A percentile compares a stretch with the other conserved stretches of the same genome.
phyloP scores from a whole-genome alignment of 2,113 vertebrate genomes.

The Oenanthe melanoleuca region DNA sequence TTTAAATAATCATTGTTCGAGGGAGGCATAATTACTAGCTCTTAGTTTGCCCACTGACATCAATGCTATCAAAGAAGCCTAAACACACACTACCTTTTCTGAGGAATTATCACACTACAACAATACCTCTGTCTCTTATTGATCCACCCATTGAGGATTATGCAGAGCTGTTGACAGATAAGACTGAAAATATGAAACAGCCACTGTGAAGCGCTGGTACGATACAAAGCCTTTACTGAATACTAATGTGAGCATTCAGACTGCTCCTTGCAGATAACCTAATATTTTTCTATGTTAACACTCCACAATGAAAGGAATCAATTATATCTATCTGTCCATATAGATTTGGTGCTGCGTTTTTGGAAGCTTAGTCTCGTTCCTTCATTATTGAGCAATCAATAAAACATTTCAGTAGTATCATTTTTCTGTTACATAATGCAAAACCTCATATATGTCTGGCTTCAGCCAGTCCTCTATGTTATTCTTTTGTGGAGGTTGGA shows the following conservation, averaged over 20 bases:
- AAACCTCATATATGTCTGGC: slow-evolving; percentile 24
- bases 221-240: slow-evolving; percentile 48
- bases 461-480: slow-evolving; percentile 37
- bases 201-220: not conserved
- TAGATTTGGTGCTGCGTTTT: slow-evolving; percentile 18
- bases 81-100: not conserved
- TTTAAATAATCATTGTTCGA: not conserved
- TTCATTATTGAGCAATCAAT: slow-evolving; percentile 63
- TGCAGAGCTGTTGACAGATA: slow-evolving; percentile 49
- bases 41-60: slow-evolving; percentile 10
- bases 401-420: slow-evolving; percentile 39
- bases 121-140: not conserved
- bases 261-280: slow-evolving; percentile 45
- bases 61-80: not conserved
- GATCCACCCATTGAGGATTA: slow-evolving; percentile 25
- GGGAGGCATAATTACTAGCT: not conserved
- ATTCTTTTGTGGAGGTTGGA: not conserved
- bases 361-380: slow-evolving; percentile 24
- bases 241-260: slow-evolving; percentile 26
- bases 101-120: slow-evolving; percentile 31
- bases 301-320: slow-evolving; percentile 25
- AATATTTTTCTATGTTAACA: slow-evolving; percentile 52
- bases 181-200: slow-evolving; percentile 46
- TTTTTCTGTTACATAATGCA: not conserved
- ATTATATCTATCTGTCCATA: slow-evolving; percentile 20